Base-by-base conservation (phyloP, 1,140 invertebrate genomes). In the Grapholita molesta region DNA sequence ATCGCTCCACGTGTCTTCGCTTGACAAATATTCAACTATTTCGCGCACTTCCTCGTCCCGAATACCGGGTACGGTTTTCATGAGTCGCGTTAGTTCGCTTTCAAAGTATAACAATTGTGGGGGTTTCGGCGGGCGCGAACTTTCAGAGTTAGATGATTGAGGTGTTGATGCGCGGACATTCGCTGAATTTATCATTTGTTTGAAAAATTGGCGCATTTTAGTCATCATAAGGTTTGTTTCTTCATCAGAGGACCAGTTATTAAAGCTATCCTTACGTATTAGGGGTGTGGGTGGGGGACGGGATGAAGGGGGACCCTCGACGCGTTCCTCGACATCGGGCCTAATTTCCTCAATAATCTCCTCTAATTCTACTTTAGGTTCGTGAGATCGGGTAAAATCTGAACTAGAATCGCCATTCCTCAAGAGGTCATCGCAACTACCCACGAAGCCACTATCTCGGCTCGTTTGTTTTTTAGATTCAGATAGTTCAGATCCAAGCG, bases 161-260 rank as follows among this genome's bases (percentile, higher is more conserved):
- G 93, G 91, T 12, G 91, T 94, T 0, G 94, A 93, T 7, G 93
- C 94, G 81, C 72, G 92, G 0, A 94, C 93, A 79, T 94, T 95
- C 4, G 93, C 93, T 0, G 94, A 93, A 42, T 94, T 95, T 0
- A 97, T 94, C 93, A 97, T 95, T 23, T 96, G 97, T 86, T 97
- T 97, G 85, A 98, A 97, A 84, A 98, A 97, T 74, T 97, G 96
- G 3, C 96, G 92, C 96, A 98, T 97, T 91, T 97, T 98, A 8
- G 95, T 96, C 97, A 98, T 98, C 97, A 98, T 98, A 7, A 98
- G 86, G 86, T 98, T 98, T 0, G 97, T 98, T 89, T 98, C 97
- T 84, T 98, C 97, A 81, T 98, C 97, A 0, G 97, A 97, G 52
- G 96, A 97, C 97, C 97, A 98, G 78, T 97, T 97, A 81, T 97